A percentile compares a stretch with the other conserved stretches of the same genome.
Conservation (phyloP, 2,888 invertebrate species). For the Xylophagus ater region DNA sequence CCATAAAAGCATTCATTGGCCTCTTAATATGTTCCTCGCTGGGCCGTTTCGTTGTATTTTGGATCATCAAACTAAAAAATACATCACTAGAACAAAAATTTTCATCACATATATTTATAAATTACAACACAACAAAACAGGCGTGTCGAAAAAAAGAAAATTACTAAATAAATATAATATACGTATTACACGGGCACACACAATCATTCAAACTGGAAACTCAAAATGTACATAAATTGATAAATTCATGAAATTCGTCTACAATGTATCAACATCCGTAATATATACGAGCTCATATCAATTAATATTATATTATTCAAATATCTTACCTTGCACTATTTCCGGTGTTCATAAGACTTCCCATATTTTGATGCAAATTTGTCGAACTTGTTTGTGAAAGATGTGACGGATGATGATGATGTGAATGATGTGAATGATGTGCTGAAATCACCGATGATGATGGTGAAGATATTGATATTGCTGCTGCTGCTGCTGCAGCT, state of each 20-base stretch:
- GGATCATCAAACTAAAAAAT: conserved; percentile 39
- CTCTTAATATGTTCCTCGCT: conserved; percentile 86
- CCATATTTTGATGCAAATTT: conserved; percentile 39
- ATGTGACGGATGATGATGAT: conserved; percentile 17
- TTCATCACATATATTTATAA: conserved; percentile 9
- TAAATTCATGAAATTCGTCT: background rate
- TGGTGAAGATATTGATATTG: conserved; percentile 19
- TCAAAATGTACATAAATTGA: background rate
- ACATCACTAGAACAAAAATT: conserved; percentile 29
- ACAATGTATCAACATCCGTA: background rate
- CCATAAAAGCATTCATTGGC: conserved; percentile 99
- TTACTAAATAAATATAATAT: background rate
- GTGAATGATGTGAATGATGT: conserved; percentile 24
- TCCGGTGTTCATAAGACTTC: conserved; percentile 38
- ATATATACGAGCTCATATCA: background rate
- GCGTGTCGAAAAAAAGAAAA: background rate
- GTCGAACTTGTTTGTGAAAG: conserved; percentile 28
- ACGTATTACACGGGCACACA: background rate
- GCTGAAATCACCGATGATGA: conserved; percentile 19
- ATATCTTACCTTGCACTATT: conserved; percentile 34
- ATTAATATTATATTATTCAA: background rate
- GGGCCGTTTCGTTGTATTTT: conserved; percentile 41
- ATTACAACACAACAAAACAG: background rate
- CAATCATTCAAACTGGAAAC: no score
- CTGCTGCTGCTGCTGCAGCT: conserved; percentile 14